These are phyloP conservation scores for Rhabdophis nuchalis DNA, from an alignment of 2,797 vertebrate species.

Conservation along the genomic window DNA sequence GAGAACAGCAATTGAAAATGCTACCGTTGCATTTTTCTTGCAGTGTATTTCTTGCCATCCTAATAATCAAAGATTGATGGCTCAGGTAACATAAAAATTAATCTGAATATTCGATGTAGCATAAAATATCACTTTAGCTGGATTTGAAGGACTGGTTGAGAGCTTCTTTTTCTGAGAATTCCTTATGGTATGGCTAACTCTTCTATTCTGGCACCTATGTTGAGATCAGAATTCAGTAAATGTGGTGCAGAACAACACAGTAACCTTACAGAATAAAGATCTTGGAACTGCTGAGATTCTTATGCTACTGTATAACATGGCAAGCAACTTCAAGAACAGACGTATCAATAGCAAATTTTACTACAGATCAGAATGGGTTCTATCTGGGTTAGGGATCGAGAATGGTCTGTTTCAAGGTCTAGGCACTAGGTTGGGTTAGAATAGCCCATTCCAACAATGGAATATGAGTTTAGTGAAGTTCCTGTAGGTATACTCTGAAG, in stretches of 20 bases:
- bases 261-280: not conserved
- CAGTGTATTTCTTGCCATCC: slow-evolving; percentile 99
- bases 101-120: not conserved
- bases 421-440: not conserved
- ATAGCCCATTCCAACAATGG: not conserved
- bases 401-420: not conserved
- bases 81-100: slow-evolving; percentile 82
- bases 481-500: not conserved
- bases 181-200: not conserved
- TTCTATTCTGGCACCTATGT: not conserved
- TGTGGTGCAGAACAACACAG: not conserved
- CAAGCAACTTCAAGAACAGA: not conserved
- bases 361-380: not conserved
- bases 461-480: not conserved
- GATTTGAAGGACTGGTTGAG: not conserved
- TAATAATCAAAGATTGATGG: slow-evolving; percentile 97
- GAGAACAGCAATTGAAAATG: slow-evolving; percentile 94
- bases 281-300: not conserved
- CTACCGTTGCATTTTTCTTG: slow-evolving; percentile 95
- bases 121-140: not conserved
- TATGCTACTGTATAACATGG: not conserved
- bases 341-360: not conserved
- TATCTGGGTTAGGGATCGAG: not conserved
- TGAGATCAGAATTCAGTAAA: not conserved
- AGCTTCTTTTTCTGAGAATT: not conserved